A percentile compares a stretch with the other conserved stretches of the same genome.
Evolutionary conservation across 2,797 vertebrate species (phyloP).

Genomic region (Tangara arthus): DNA sequence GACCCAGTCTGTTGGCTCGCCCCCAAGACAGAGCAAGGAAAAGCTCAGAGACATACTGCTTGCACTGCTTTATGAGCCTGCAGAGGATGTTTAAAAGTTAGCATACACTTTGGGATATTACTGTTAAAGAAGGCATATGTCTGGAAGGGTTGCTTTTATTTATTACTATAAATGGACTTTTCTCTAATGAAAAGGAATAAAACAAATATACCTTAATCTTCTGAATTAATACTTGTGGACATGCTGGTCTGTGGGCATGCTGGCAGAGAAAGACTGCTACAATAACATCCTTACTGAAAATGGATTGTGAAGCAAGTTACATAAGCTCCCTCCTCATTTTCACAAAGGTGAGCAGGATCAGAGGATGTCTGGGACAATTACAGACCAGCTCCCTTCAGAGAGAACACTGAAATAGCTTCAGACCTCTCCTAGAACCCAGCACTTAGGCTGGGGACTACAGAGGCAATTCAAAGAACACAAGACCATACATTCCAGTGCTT

Average conservation of each 20-base stretch:
- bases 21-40: not conserved
- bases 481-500: not conserved
- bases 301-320: not conserved
- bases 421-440: not conserved
- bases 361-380: not conserved
- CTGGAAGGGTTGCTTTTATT: conserved; percentile 29
- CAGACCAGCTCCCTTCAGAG: not conserved
- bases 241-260: not conserved
- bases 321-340: not conserved
- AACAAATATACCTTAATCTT: not conserved
- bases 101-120: conserved; percentile 14
- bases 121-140: not conserved
- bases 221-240: not conserved
- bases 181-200: not conserved
- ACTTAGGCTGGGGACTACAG: not conserved
- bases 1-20: not conserved
- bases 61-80: conserved; percentile 28
- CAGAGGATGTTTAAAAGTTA: conserved; percentile 55
- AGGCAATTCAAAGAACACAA: not conserved
- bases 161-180: conserved; percentile 8
- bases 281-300: not conserved
- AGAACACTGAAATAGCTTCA: not conserved
- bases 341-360: not conserved
- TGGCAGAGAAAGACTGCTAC: not conserved
- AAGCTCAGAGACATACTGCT: conserved; percentile 10